Conservation (phyloP, 2,888 invertebrate genomes). For the Mimachlamys varia region DNA sequence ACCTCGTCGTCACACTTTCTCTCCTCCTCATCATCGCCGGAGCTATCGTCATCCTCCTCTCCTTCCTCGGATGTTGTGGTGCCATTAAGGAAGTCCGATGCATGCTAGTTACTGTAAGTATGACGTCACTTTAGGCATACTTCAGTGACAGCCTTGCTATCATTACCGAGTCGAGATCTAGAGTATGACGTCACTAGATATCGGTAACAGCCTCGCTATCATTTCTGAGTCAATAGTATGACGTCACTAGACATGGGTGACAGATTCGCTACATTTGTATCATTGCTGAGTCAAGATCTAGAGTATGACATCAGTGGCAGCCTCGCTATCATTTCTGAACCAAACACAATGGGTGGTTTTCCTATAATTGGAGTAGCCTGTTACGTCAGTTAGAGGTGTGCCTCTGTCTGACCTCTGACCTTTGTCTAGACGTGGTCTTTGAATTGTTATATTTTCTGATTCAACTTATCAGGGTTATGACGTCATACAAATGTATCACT, state of each 20-base stretch:
- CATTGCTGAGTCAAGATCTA: too few species aligned
- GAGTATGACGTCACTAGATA: background rate
- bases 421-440: background rate
- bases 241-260: background rate
- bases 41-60: slow-evolving; percentile 90
- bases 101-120: slow-evolving; percentile 93
- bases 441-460: background rate
- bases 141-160: background rate
- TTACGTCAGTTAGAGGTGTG: background rate
- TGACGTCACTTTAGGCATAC: too few species aligned
- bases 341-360: too few species aligned
- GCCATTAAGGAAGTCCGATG: slow-evolving; percentile 97
- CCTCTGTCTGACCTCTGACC: background rate
- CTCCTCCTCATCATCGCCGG: slow-evolving; percentile 93
- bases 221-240: too few species aligned
- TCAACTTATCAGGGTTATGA: background rate
- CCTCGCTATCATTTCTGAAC: background rate
- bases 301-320: background rate
- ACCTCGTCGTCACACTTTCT: slow-evolving; percentile 93
- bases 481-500: background rate
- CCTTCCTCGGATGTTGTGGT: slow-evolving; percentile 95
- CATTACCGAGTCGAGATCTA: background rate
- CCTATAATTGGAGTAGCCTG: background rate
- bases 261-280: too few species aligned
- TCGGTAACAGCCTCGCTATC: background rate